These are phyloP conservation scores for Sus scrofa DNA, from an alignment of 2,113 vertebrate species.

Conservation along the genomic window DNA sequence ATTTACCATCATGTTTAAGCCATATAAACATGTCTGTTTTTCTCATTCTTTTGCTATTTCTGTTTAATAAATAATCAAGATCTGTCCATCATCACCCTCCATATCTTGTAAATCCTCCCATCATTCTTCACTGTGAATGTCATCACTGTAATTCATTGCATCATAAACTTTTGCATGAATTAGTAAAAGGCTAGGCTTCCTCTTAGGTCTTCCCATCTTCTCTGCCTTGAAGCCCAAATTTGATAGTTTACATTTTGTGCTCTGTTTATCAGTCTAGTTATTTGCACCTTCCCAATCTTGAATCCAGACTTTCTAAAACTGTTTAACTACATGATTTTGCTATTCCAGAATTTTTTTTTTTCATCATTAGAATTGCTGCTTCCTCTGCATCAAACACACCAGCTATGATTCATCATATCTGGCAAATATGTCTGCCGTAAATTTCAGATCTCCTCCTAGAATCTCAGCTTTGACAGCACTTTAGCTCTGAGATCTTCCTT, in stretches of 20 bases:
- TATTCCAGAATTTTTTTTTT: background rate
- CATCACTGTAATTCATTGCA: background rate
- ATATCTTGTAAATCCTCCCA: background rate
- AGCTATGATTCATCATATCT: background rate
- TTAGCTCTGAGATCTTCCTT: background rate
- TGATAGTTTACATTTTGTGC: background rate
- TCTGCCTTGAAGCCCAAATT: background rate
- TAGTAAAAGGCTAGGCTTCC: background rate
- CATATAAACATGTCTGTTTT: background rate
- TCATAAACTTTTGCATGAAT: background rate
- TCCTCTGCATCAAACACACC: background rate
- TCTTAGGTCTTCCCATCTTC: background rate
- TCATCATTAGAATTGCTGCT: background rate
- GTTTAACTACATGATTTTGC: background rate
- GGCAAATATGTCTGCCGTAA: background rate
- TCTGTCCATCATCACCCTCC: background rate
- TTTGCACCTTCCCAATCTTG: background rate
- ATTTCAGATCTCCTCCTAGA: background rate
- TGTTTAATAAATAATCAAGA: background rate
- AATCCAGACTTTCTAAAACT: background rate
- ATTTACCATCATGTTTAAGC: background rate
- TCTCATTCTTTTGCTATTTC: background rate
- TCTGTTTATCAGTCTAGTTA: background rate
- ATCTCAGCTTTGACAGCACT: background rate
- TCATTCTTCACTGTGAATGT: background rate